Evolutionary conservation across 2,888 invertebrate genomes (phyloP), one percentile per base, ranked within the genome.

Genomic region (Margaritifera margaritifera): DNA sequence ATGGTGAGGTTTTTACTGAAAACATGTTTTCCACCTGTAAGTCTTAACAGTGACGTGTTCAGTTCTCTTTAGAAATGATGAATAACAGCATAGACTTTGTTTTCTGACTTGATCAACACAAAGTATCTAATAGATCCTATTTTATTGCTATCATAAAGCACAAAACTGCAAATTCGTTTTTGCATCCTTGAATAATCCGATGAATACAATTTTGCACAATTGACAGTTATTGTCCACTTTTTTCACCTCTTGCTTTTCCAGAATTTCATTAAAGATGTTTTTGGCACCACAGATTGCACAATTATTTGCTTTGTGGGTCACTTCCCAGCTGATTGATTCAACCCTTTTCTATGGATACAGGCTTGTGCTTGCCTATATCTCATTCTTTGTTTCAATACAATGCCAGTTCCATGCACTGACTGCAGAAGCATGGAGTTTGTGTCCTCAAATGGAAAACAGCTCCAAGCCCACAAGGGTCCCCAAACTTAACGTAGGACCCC

Each of bases 381-480:
- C 27, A 27, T 27, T 27, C 3, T 4, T 27, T 27, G 27, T 27
- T 27, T 27, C 27, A 27, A 4, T 27, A 27, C 27, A 27, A 27
- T 27, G 27, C 27, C 27, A 27, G 27, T 27, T 27, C 27, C 27
- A 27, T 27, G 27, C 27, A 27, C 27, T 27, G 54, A 55, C 31
- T 64, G 60, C 25, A 69, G 64, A 11, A 69, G 61, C 20, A 25
- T 51, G 6, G 64, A 59, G 61, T 69, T 64, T 18, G 15, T 25
- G 52, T 69, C 69, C 57, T 68, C 63, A 51, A 69, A 69, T 25
- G 61, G 61, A 53, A 69, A 69, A 50, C 27, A 18, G 56, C 65
- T 65, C 65, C 64, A 69, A 6, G 56, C 64, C 62, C 67, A 67
- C n/a, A 64, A 53, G 59, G 68, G 68, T 6, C 68, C 68, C 67